phyloP scores from a whole-genome alignment of 1,140 invertebrate species.

The Microvelia longipes region DNA sequence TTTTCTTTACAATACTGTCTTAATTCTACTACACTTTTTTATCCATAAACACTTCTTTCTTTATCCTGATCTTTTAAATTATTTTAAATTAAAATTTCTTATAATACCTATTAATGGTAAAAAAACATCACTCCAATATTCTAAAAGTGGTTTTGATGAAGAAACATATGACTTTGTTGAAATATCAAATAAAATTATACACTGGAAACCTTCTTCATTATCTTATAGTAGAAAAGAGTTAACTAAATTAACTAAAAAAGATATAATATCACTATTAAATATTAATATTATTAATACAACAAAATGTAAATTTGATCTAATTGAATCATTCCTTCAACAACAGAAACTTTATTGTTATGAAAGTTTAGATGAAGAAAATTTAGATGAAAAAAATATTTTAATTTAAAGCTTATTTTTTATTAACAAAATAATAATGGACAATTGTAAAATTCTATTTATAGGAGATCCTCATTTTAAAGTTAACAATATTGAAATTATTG shows the following conservation, averaged over 20 bases:
- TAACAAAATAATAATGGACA: not conserved
- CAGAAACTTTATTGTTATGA: not conserved
- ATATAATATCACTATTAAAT: not conserved
- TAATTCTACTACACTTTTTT: not conserved
- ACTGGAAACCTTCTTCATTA: not conserved
- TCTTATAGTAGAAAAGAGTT: not conserved
- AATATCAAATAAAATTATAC: not conserved
- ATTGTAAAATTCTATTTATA: not conserved
- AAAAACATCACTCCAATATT: not conserved
- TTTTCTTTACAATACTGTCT: not conserved
- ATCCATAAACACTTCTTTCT: not conserved
- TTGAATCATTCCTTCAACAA: not conserved
- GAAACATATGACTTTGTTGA: not conserved
- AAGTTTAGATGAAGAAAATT: not conserved
- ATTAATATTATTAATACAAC: not conserved
- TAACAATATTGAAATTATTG: not conserved
- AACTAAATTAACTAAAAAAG: not conserved
- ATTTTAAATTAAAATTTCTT: not conserved
- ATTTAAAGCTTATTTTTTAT: not conserved
- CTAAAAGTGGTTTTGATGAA: not conserved
- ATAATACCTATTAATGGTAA: not conserved
- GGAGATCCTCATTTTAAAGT: not conserved
- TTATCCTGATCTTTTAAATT: not conserved
- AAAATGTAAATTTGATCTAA: not conserved
- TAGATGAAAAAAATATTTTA: not conserved